Base-by-base conservation (phyloP, 2,797 vertebrate species). In the Myripristis murdjan region DNA sequence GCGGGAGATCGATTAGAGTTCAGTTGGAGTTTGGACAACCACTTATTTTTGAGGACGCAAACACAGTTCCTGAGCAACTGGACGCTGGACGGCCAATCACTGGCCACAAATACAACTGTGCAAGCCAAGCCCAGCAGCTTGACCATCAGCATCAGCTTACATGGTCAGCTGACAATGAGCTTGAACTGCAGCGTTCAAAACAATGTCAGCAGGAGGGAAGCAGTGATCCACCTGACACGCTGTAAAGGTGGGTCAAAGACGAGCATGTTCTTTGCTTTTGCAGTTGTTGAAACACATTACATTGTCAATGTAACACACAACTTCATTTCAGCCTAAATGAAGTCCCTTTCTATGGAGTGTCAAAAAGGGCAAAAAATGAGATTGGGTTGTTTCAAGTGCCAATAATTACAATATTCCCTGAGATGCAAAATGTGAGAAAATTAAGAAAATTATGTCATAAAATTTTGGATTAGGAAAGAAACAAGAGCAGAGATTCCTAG, bases 121-220 rank as follows among this genome's bases (percentile, higher is more conserved):
- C 12, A n/a, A 6, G 7, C 23, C 5, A 23, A 51, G 18, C 2
- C 22, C 0, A 33, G 4, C 4, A 18, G 46, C 44, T 23, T 37
- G 9, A 9, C 5, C 0, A 1, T 65, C 23, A 58, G 12, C 18
- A 18, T 71, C 55, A 61, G 2, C 22, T 12, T 82, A 46, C 1
- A 35, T 0, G 46, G 65, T 18, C 58, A 55, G 6, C 44, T 18
- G 16, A 64, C 15, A 5, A 79, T 69, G 61, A 35, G 23, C 26
- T 4, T 85, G 11, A 68, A 0, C 0, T 82, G 82, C 58, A 6
- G 0, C 9, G 69, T 71, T 20, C 26, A 8, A 6, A 82, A 82
- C 59, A 52, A 68, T 6, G 2, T 71, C n/a, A 82, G 76, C 70
- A 55, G 43, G n/a, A n/a, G 51, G 1, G 4, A 77, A 58, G 57